phyloP scores from a whole-genome alignment of 1,140 invertebrate genomes.

The Bombus sibiricus region DNA sequence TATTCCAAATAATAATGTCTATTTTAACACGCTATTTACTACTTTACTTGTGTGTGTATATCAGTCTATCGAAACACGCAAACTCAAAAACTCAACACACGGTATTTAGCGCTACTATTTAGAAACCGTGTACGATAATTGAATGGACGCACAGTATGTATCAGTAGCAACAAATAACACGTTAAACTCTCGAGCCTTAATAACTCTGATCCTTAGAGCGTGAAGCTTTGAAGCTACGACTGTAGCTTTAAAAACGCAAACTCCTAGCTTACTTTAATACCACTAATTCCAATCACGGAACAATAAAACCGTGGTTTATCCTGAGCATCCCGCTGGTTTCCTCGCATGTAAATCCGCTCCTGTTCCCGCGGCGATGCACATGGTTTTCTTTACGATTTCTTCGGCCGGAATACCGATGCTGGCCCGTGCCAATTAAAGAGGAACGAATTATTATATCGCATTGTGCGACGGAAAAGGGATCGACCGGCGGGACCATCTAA shows the following conservation, averaged over 20 bases:
- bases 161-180: neutral
- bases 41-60: too few species aligned
- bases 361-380: neutral
- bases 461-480: constrained; percentile 50
- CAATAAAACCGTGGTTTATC: constrained; percentile 1
- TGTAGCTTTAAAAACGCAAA: neutral
- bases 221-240: neutral
- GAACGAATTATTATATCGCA: constrained; percentile 58
- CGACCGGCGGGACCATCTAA: constrained; percentile 37
- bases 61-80: too few species aligned
- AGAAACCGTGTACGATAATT: neutral
- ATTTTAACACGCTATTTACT: too few species aligned
- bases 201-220: too few species aligned
- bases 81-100: too few species aligned
- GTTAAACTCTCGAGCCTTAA: neutral
- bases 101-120: neutral
- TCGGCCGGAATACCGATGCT: neutral
- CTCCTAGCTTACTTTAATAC: neutral
- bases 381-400: constrained; percentile 41
- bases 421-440: constrained; percentile 45
- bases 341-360: neutral
- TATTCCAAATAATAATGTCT: too few species aligned
- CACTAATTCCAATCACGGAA: neutral
- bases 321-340: neutral
- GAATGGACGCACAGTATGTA: too few species aligned